Conservation (phyloP, 2,888 invertebrate species). For the Mimas tiliae region DNA sequence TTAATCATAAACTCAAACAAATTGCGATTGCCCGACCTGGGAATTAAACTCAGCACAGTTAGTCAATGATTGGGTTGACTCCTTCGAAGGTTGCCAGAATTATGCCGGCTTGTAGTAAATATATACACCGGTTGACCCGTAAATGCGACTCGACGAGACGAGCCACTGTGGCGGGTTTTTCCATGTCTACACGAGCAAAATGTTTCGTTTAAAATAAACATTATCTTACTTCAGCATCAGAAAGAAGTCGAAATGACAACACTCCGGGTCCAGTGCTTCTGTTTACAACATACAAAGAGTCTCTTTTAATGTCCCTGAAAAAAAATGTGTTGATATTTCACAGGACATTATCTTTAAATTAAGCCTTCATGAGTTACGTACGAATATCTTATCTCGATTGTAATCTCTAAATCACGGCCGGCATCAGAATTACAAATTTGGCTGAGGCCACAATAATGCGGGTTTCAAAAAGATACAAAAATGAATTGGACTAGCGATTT, state of each 20-base stretch:
- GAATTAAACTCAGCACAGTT: too few relatives aligned
- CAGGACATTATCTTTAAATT: constrained; percentile 11
- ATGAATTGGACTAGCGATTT: background rate
- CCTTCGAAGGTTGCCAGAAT: too few relatives aligned
- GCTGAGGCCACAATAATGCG: background rate
- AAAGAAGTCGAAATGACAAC: constrained; percentile 69
- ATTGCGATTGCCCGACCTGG: too few relatives aligned
- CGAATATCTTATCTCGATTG: constrained; percentile 1
- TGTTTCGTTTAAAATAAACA: background rate
- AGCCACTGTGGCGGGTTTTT: too few relatives aligned
- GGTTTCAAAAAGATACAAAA: background rate
- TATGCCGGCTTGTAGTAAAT: too few relatives aligned
- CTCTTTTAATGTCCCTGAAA: background rate
- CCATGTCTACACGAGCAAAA: background rate
- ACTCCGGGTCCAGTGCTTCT: constrained; percentile 77
- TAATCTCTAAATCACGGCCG: constrained; percentile 11
- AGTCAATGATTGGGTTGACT: too few relatives aligned
- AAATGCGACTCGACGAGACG: too few relatives aligned
- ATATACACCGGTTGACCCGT: too few relatives aligned
- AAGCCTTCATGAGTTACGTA: background rate
- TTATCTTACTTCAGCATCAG: constrained; percentile 70
- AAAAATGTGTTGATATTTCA: background rate
- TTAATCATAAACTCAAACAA: too few relatives aligned
- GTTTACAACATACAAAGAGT: constrained; percentile 64
- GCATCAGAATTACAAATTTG: background rate